Evolutionary conservation across 2,113 vertebrate genomes (phyloP).

Genomic region (Chaetodon trifascialis): DNA sequence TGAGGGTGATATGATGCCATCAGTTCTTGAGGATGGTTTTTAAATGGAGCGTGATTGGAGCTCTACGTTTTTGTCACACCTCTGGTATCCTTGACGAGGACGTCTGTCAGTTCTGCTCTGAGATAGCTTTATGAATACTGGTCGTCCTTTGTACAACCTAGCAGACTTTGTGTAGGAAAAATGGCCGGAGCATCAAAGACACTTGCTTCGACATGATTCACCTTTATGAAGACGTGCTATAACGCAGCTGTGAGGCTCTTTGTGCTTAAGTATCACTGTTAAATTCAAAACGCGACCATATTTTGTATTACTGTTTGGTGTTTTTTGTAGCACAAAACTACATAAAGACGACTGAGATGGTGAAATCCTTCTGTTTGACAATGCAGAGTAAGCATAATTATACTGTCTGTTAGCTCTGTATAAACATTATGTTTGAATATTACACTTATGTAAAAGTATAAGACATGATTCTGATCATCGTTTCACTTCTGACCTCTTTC

Average conservation of each 20-base stretch:
- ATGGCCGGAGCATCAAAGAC: constrained; percentile 17
- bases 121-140: constrained; percentile 50
- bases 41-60: too few relatives aligned
- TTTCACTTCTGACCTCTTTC: constrained; percentile 43
- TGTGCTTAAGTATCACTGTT: constrained; percentile 56
- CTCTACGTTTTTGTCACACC: not conserved
- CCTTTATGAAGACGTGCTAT: constrained; percentile 21
- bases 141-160: constrained; percentile 46
- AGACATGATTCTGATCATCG: constrained; percentile 27
- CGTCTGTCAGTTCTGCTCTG: not conserved
- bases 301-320: constrained; percentile 64
- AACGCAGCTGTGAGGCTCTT: constrained; percentile 52
- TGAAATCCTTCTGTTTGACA: constrained; percentile 4
- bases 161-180: constrained; percentile 60
- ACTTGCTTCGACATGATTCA: constrained; percentile 9
- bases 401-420: constrained; percentile 54
- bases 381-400: constrained; percentile 26
- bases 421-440: constrained; percentile 47
- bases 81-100: not conserved
- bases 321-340: constrained; percentile 61
- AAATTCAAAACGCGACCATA: constrained; percentile 28
- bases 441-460: constrained; percentile 52
- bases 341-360: constrained; percentile 24
- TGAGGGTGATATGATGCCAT: not conserved
- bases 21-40: too few relatives aligned